These are phyloP conservation scores for Peucedramus taeniatus DNA, from an alignment of 2,113 vertebrate genomes.

Conservation along the genomic window DNA sequence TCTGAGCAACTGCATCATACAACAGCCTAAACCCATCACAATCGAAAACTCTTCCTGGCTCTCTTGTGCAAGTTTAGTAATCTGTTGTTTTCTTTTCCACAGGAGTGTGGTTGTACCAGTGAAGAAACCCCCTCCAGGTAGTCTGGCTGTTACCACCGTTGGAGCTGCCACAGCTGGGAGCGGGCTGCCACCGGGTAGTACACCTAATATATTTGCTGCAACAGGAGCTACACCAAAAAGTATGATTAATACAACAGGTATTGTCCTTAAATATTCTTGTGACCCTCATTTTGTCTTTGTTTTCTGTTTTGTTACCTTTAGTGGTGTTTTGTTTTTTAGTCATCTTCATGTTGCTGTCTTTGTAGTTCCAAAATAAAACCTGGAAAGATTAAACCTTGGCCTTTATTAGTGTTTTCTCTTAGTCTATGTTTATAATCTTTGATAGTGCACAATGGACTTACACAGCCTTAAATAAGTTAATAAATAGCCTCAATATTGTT, in stretches of 20 bases:
- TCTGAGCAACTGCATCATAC: rapidly evolving
- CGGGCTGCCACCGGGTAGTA: conserved; percentile 80
- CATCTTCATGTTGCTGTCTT: neutral
- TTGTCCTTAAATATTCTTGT: conserved; percentile 77
- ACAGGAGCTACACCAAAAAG: conserved; percentile 90
- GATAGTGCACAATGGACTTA: neutral
- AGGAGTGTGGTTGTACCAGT: conserved; percentile 95
- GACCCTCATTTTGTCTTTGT: conserved; percentile 58
- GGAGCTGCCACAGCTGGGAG: conserved; percentile 79
- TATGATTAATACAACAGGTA: conserved; percentile 98
- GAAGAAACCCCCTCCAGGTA: conserved; percentile 88
- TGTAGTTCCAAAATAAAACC: neutral
- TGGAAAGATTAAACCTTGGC: neutral
- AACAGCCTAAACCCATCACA: neutral
- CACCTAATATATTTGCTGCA: conserved; percentile 89
- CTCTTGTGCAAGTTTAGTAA: neutral
- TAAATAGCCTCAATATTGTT: neutral
- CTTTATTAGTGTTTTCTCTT: neutral
- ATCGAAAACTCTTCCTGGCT: neutral
- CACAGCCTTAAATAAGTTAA: neutral
- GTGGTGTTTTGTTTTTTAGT: conserved; percentile 28
- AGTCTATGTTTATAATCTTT: neutral
- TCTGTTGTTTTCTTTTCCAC: neutral
- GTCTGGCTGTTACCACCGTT: conserved; percentile 84
- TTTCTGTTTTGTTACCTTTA: conserved; percentile 33